Evolutionary conservation across 2,888 invertebrate genomes (phyloP), one percentile per base, ranked within the genome.

Genomic region (Aphodius sticticus): DNA sequence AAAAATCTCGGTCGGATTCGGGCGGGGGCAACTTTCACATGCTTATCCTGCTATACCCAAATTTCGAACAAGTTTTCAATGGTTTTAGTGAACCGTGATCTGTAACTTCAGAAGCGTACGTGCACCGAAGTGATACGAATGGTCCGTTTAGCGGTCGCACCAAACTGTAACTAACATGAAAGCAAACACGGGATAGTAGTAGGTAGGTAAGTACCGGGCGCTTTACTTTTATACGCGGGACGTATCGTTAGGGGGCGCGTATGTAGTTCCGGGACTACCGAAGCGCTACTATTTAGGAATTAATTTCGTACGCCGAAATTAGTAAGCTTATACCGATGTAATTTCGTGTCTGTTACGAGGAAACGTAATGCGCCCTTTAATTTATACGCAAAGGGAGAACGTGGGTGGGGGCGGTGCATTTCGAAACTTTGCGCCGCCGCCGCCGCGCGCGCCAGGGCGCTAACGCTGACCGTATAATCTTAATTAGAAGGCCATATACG

Each of bases 261-360:
- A 36, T 35, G 74, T 53, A 53, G 53, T 37, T 35, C 36, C 36
- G 74, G 74, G 16, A 35, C 74, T 12, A 53, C 53, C 53, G 53
- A 5, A 53, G 53, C 53, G 53, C 53, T 5, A 69, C 69, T 53
- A 78, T 75, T 75, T 76, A 76, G 75, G 70, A 70, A 78, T 38
- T 76, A 78, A 76, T 78, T 76, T 76, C 16, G 15, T 70, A 69
- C 70, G 75, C 76, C 70, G 72, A 74, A 74, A 78, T 74, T 78
- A 74, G 74, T 78, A 74, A 78, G 78, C 74, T 78, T 78, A 78
- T 78, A 78, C 74, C 35, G 69, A 35, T 78, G 78, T 38, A 74
- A 74, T 74, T 74, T 37, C 74, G 37, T 36, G 74, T 37, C 74
- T 74, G 35, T 35, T 37, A 14, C 36, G 74, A 35, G 74, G n/a